A percentile compares a stretch with the other conserved stretches of the same genome.
phyloP scores from a whole-genome alignment of 2,888 invertebrate genomes.

The Tortricodes alternella region DNA sequence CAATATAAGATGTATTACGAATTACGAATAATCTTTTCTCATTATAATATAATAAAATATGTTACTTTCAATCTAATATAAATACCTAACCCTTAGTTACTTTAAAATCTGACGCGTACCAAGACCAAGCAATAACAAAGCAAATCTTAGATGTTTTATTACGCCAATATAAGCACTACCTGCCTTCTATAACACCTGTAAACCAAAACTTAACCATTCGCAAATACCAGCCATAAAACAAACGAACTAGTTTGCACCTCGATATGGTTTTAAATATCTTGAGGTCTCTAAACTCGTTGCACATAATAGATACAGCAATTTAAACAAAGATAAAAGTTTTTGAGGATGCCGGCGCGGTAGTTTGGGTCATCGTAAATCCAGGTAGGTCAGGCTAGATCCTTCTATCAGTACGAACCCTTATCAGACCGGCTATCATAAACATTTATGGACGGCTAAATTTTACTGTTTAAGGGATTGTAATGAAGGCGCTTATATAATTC shows the following conservation, averaged over 20 bases:
- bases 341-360: conserved; percentile 25
- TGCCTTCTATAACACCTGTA: conserved; percentile 7
- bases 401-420: conserved; percentile 1
- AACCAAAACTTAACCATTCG: conserved; percentile 14
- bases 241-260: background rate
- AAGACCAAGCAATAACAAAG: background rate
- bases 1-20: no score
- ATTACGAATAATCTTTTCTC: no score
- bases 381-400: conserved; percentile 11
- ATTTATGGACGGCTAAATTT: background rate
- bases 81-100: no score
- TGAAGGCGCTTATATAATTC: background rate
- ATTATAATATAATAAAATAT: no score
- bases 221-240: conserved; percentile 23
- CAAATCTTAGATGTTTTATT: conserved; percentile 3
- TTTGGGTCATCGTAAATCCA: conserved; percentile 21
- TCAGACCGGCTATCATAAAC: background rate
- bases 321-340: conserved; percentile 22
- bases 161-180: background rate
- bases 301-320: conserved; percentile 38
- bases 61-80: no score
- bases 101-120: background rate
- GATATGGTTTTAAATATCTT: conserved; percentile 33
- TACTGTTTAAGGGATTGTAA: background rate
- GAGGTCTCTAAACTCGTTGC: conserved; percentile 38